A percentile compares a stretch with the other conserved stretches of the same genome.
These are phyloP conservation scores for Cebidichthys violaceus DNA, from an alignment of 2,113 vertebrate genomes.

Conservation along the genomic window DNA sequence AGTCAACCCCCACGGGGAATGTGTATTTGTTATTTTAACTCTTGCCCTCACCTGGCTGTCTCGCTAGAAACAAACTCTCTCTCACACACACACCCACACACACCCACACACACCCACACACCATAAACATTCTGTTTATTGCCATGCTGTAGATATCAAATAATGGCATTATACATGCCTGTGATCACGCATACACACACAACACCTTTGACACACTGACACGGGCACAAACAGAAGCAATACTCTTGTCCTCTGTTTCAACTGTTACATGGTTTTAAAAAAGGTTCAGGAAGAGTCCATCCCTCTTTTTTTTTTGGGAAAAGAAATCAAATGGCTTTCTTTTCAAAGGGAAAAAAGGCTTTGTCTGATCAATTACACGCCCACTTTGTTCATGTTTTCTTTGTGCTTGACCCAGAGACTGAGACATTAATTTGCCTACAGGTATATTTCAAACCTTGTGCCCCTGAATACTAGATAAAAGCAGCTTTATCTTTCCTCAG, in stretches of 20 bases:
- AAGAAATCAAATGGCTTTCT: conserved; percentile 39
- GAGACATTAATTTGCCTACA: conserved; percentile 24
- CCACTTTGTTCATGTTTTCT: conserved; percentile 37
- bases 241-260: conserved; percentile 47
- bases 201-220: conserved; percentile 25
- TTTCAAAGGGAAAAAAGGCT: conserved; percentile 43
- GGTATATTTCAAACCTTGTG: conserved; percentile 24
- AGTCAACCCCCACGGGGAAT: conserved; percentile 56
- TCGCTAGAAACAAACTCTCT: not conserved
- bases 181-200: conserved; percentile 13
- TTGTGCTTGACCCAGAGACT: conserved; percentile 21
- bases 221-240: conserved; percentile 3
- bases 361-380: conserved; percentile 52
- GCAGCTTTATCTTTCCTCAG: conserved; percentile 3
- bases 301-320: conserved; percentile 32
- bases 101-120: conserved; percentile 1
- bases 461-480: conserved; percentile 19
- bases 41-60: conserved; percentile 38
- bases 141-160: conserved; percentile 19
- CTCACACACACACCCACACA: conserved; percentile 1
- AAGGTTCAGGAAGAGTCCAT: conserved; percentile 50
- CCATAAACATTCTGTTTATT: not conserved
- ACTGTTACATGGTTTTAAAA: conserved; percentile 45
- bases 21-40: conserved; percentile 73
- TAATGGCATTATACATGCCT: conserved; percentile 23